These are phyloP conservation scores for Phycodurus eques DNA, from an alignment of 2,113 vertebrate genomes.

Conservation along the genomic window DNA sequence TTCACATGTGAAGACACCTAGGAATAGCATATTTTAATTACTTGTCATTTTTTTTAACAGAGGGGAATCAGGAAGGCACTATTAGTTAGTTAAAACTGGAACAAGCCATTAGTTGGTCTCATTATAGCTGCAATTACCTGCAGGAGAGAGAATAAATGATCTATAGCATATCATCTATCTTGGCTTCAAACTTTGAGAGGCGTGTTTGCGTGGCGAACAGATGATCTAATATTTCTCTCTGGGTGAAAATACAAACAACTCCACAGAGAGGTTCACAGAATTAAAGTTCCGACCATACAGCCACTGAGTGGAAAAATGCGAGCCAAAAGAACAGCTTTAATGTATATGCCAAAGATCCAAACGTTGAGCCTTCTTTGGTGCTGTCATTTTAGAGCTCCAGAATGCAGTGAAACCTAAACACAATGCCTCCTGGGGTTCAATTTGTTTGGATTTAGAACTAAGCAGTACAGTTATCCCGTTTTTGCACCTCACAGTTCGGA, in stretches of 20 bases:
- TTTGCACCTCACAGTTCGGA: too few species aligned
- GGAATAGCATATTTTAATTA: conserved; percentile 52
- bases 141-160: conserved; percentile 40
- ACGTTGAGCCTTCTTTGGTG: not conserved
- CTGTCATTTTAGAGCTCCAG: not conserved
- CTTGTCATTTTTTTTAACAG: conserved; percentile 22
- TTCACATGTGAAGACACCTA: conserved; percentile 38
- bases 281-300: not conserved
- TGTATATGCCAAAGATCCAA: not conserved
- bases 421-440: not conserved
- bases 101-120: conserved; percentile 62
- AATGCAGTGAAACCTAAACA: not conserved
- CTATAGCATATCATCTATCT: conserved; percentile 46
- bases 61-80: conserved; percentile 27
- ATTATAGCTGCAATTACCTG: conserved; percentile 63
- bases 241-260: not conserved
- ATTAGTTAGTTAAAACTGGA: conserved; percentile 45
- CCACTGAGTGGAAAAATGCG: not conserved
- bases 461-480: not conserved
- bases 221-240: conserved; percentile 9
- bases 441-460: not conserved
- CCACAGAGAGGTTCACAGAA: not conserved
- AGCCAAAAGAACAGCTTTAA: not conserved
- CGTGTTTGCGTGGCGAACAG: conserved; percentile 15
- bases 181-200: conserved; percentile 20